Evolutionary conservation across 2,888 invertebrate species (phyloP).

Genomic region (Craniophora ligustri): DNA sequence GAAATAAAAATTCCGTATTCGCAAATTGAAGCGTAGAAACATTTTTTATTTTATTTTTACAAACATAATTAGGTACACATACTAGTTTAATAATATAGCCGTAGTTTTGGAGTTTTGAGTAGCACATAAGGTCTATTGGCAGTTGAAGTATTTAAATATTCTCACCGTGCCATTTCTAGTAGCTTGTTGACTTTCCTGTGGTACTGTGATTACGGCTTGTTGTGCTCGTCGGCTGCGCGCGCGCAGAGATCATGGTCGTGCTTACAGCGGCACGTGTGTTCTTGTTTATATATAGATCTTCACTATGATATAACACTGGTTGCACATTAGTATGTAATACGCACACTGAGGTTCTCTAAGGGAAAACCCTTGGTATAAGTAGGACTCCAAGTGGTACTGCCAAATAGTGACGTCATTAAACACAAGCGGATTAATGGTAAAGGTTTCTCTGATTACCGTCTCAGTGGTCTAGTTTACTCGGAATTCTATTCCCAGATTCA

Average conservation of each 20-base stretch:
- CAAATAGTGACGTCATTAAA: not conserved
- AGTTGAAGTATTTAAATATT: not conserved
- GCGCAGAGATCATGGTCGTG: slow-evolving; percentile 37
- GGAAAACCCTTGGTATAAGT: slow-evolving; percentile 9
- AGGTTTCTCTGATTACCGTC: too few relatives aligned
- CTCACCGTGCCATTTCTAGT: slow-evolving; percentile 5
- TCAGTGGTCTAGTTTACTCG: too few relatives aligned
- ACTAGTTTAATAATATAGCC: too few relatives aligned
- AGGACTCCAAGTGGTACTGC: slow-evolving; percentile 1
- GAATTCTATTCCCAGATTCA: too few relatives aligned
- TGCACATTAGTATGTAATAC: slow-evolving; percentile 37
- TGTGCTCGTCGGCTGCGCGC: slow-evolving; percentile 12
- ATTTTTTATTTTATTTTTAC: too few relatives aligned
- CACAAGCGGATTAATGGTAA: not conserved
- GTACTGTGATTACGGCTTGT: slow-evolving; percentile 11
- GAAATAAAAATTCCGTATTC: too few relatives aligned
- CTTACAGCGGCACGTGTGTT: slow-evolving; percentile 29
- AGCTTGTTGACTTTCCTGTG: slow-evolving; percentile 4
- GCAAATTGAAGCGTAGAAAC: too few relatives aligned
- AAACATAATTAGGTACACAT: too few relatives aligned
- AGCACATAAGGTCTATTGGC: too few relatives aligned
- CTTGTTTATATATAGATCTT: slow-evolving; percentile 50
- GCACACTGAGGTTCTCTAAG: slow-evolving; percentile 11
- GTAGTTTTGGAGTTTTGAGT: too few relatives aligned
- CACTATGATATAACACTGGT: slow-evolving; percentile 34